phyloP scores from a whole-genome alignment of 1,140 invertebrate species.

The Pseudomyrmex cubaensis region DNA sequence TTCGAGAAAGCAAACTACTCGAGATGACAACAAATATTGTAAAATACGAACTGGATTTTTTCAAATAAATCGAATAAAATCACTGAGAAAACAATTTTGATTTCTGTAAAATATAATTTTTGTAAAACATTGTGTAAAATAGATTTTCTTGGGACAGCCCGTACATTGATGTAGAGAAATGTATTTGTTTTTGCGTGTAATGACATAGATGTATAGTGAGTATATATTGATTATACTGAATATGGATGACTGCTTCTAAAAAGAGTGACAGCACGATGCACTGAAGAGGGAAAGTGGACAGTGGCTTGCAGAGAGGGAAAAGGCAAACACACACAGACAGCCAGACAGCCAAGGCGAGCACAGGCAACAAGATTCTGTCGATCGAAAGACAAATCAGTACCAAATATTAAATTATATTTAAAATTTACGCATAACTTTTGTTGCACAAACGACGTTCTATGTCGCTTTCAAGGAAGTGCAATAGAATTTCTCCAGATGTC shows the following conservation, averaged over 20 bases:
- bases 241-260: conserved; percentile 40
- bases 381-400: conserved; percentile 31
- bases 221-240: conserved; percentile 14
- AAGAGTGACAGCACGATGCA: conserved; percentile 65
- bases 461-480: neutral
- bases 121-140: neutral
- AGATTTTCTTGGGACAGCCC: conserved; percentile 8
- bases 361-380: conserved; percentile 38
- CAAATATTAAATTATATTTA: neutral
- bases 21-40: neutral
- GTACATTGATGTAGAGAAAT: neutral
- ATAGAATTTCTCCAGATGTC: neutral
- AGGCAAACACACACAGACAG: conserved; percentile 67
- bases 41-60: neutral
- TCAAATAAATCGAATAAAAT: neutral
- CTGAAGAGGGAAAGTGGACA: conserved; percentile 47
- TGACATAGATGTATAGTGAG: conserved; percentile 34
- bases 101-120: neutral
- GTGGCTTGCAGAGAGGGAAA: conserved; percentile 48
- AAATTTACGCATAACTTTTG: neutral
- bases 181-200: conserved; percentile 23
- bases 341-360: conserved; percentile 65
- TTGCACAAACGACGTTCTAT: neutral
- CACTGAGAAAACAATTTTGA: neutral
- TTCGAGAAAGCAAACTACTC: neutral